Base-by-base conservation (phyloP, 2,888 invertebrate species). In the Drosophila robusta region DNA sequence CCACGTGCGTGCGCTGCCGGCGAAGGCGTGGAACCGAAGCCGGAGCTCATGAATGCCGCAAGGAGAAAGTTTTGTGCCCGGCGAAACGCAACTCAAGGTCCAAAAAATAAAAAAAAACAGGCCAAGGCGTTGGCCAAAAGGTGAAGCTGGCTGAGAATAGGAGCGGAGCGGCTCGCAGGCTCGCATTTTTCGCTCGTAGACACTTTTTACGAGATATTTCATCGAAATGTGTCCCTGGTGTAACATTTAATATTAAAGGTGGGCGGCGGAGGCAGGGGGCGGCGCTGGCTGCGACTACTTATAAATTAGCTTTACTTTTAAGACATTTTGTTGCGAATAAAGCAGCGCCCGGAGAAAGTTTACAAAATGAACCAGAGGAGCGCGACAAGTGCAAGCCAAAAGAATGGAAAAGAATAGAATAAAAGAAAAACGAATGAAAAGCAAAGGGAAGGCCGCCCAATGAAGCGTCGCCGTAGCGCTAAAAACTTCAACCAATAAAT, bases 151-250 rank as follows among this genome's bases (percentile, higher is more conserved):
- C 58, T 65, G 57, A 46, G 62, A 62, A 70, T 65, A 67, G 75
- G 58, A 62, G 65, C 49, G 75, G 56, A 62, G 65, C 49, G 62
- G 58, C 63, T 34, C 32, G 32, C 32, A 70, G 67, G 67, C 76
- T 82, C 84, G 77, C 78, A 86, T 87, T 89, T 87, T 83, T 83
- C 80, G 90, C 82, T 85, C 80, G 90, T 87, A 91, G 91, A 91
- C 91, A 91, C 90, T 90, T 91, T 91, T 91, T 85, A 89, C 90
- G 88, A 90, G 91, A 92, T 92, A 92, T 92, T 92, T 92, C 92
- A 92, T 92, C 92, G 91, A 92, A 92, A 92, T 92, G 92, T 91
- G 91, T 92, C 92, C 92, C 92, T 89, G 77, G 92, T 88, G 92
- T 91, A 91, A 91, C 92, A 92, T 92, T 92, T 91, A 90, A 90